Base-by-base conservation (phyloP, 2,888 invertebrate genomes). In the Adineta ricciae region DNA sequence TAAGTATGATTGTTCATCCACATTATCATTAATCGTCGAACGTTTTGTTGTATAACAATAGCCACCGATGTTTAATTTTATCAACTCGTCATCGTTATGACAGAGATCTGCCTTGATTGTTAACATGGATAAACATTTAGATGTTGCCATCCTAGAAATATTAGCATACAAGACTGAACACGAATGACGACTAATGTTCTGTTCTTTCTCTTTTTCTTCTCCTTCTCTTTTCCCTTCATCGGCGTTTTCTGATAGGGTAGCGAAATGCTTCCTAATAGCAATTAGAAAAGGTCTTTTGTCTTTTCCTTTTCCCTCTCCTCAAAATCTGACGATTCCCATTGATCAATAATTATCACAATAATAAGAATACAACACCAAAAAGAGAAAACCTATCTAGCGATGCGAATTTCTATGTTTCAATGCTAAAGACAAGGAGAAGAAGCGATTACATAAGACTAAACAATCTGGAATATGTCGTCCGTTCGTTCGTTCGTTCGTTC, bases 331-430 rank as follows among this genome's bases (percentile, higher is more conserved):
- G 11, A 64, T 32, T 32, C 32, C 32, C 32, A 32, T 64, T 32
- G 64, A 64, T 64, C 64, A 64, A 64, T 64, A 64, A 64, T 32
- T 64, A 64, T 64, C 32, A 64, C 16, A 64, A 64, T 64, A 64
- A 27, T 64, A 64, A n/a, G 64, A 64, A 27, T 27, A 64, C 9
- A 64, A 64, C n/a, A 64, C n/a, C n/a, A n/a, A n/a, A 64, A 14
- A 64, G 16, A 32, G 32, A 14, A 64, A 27, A 64, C 32, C 27
- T 16, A 27, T 46, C 46, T 5, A 46, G 5, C 46, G 46, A 32
- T 27, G 27, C 64, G 32, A 32, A 56, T 56, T n/a, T 56, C 24
- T 56, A 7, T n/a, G 27, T 64, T 64, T 64, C 64, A 64, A 64
- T 64, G 64, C 27, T 27, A 64, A 32, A 56, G 56, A 64, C 5